A percentile compares a stretch with the other conserved stretches of the same genome.
phyloP scores from a whole-genome alignment of 2,888 invertebrate species.

The Ligdia adustata region DNA sequence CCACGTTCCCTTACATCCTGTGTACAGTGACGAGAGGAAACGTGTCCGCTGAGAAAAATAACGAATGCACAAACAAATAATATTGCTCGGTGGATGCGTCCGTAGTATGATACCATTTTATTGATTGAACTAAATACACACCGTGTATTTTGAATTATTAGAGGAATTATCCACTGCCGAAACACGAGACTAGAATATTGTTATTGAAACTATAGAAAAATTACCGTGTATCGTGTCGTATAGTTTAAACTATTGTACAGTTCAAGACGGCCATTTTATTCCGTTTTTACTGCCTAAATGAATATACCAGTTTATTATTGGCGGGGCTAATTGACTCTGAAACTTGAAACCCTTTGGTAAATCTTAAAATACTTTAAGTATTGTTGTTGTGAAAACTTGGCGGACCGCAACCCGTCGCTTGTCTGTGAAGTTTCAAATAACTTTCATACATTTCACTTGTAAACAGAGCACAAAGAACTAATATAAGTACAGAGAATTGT shows the following conservation, averaged over 20 bases:
- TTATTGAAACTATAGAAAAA: no score
- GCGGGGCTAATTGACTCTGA: constrained; percentile 22
- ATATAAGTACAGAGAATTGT: constrained; percentile 19
- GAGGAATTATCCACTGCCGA: no score
- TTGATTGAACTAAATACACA: no score
- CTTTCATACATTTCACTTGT: constrained; percentile 18
- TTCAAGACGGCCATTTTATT: constrained; percentile 20
- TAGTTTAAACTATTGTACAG: no score
- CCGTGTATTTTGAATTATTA: no score
- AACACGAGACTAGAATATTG: no score
- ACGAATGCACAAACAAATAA: constrained; percentile 16
- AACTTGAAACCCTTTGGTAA: constrained; percentile 17
- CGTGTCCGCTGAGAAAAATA: constrained; percentile 34
- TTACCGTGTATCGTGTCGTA: no score
- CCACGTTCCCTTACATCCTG: constrained; percentile 23
- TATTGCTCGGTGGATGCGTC: no score
- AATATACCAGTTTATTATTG: constrained; percentile 25
- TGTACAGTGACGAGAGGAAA: constrained; percentile 32
- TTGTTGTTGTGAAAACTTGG: constrained; percentile 30
- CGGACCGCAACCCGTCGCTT: constrained; percentile 32
- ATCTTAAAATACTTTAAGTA: constrained; percentile 27
- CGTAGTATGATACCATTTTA: no score
- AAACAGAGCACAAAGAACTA: constrained; percentile 8
- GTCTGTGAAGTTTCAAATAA: constrained; percentile 36
- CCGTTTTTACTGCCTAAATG: constrained; percentile 14